Evolutionary conservation across 1,140 invertebrate species (phyloP), one percentile per base, ranked within the genome.

Genomic region (Drosophila erecta): DNA sequence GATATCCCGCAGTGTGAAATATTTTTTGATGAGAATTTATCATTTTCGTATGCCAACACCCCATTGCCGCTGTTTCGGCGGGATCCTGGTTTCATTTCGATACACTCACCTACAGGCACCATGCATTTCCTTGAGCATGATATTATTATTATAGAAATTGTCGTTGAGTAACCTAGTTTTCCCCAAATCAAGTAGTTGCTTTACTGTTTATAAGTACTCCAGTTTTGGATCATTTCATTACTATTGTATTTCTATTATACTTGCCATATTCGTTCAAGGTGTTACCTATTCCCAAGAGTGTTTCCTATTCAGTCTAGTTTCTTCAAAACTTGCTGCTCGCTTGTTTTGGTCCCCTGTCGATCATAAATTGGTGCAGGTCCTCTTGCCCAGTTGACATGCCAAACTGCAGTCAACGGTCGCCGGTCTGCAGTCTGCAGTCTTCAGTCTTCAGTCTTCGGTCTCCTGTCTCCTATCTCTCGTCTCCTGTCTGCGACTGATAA

Each of bases 11-110:
- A 77, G 84, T 89, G 84, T 89, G 84, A 89, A 89, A 80, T 89
- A 80, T 89, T 74, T 79, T 89, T 89, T 89, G 84, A 89, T 89
- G 84, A 89, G 84, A 89, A 89, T 89, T 89, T 89, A 89, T 89
- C 84, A 89, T 89, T 69, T 67, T 60, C 75, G 70, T 79, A 74
- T 75, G 79, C 75, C 79, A 84, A 83, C 77, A 79, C 77, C 70
- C 61, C 66, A 62, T 57, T 70, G 74, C 62, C 76, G 62, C 54
- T 15, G 44, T 54, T 65, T 59, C 40, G 11, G 30, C 30, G 38
- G 17, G n/a, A 11, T 67, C 37, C 50, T 53, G 38, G 30, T 3
- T 8, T 27, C 40, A 53, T n/a, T 8, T 37, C 10, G 2, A 70
- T 70, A 69, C 66, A 1, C 66, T 70, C 7, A 15, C 2, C 0